Conservation (phyloP, 2,113 vertebrate genomes). For the Zonotrichia leucophrys region DNA sequence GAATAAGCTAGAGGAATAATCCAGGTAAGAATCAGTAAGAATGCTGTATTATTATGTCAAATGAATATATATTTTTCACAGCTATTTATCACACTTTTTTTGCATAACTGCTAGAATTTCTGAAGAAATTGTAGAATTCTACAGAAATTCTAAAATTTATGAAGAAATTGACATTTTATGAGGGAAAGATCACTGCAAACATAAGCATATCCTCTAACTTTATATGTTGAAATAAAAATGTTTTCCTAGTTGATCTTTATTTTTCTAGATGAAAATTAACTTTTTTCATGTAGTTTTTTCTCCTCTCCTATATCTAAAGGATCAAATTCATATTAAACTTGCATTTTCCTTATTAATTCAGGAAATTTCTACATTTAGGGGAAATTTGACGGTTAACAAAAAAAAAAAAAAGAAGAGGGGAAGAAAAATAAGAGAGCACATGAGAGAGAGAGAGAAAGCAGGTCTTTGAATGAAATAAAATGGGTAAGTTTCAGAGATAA, state of each 20-base stretch:
- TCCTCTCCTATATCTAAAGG: not conserved
- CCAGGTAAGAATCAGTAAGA: not conserved
- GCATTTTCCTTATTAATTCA: not conserved
- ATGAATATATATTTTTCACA: not conserved
- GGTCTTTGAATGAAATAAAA: not conserved
- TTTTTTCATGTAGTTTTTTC: fast-evolving
- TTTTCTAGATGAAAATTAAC: not conserved
- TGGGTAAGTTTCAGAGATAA: not conserved
- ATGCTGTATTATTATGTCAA: not conserved
- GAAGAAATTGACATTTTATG: not conserved
- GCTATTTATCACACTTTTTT: not conserved
- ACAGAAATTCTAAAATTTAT: no score
- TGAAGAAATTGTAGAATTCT: not conserved
- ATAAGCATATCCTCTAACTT: not conserved
- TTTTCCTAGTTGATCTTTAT: not conserved
- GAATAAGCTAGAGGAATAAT: not conserved
- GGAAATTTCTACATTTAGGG: not conserved
- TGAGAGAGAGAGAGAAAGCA: not conserved
- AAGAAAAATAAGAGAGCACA: not conserved
- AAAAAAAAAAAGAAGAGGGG: not conserved
- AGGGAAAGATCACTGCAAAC: not conserved
- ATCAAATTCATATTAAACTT: not conserved
- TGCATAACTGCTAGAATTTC: not conserved
- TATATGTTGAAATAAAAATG: not conserved
- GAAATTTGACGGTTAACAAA: not conserved